Conservation (phyloP, 2,113 vertebrate species). For the Mormoops blainvillei region DNA sequence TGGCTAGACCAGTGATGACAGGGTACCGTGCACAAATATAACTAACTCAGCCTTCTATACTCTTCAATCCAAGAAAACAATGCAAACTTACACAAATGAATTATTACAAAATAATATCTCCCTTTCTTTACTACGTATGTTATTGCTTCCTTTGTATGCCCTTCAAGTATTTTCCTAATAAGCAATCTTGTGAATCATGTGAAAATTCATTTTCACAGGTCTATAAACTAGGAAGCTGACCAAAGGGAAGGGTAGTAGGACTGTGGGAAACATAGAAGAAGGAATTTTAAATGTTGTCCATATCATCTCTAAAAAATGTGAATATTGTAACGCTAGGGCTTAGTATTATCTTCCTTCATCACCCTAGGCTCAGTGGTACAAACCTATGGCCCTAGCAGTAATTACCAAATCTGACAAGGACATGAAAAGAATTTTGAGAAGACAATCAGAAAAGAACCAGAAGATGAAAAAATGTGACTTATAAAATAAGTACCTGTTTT, state of each 20-base stretch:
- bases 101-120: not conserved
- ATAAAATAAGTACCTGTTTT: not conserved
- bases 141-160: not conserved
- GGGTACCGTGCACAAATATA: not conserved
- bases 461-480: not conserved
- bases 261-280: not conserved
- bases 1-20: not conserved
- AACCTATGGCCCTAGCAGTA: not conserved
- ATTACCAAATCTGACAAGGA: not conserved
- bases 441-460: not conserved
- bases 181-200: not conserved
- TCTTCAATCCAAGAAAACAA: not conserved
- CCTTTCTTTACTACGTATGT: not conserved
- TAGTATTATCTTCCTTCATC: not conserved
- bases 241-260: not conserved
- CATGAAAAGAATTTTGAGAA: not conserved
- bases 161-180: not conserved
- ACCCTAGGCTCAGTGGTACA: not conserved
- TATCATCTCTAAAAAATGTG: not conserved
- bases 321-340: not conserved
- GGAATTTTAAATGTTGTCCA: not conserved
- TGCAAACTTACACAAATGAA: not conserved
- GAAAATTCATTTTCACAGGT: not conserved
- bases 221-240: not conserved
- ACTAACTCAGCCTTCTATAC: not conserved